Evolutionary conservation across 2,797 vertebrate genomes (phyloP), one percentile per base, ranked within the genome.

Genomic region (Eupleurogrammus muticus): DNA sequence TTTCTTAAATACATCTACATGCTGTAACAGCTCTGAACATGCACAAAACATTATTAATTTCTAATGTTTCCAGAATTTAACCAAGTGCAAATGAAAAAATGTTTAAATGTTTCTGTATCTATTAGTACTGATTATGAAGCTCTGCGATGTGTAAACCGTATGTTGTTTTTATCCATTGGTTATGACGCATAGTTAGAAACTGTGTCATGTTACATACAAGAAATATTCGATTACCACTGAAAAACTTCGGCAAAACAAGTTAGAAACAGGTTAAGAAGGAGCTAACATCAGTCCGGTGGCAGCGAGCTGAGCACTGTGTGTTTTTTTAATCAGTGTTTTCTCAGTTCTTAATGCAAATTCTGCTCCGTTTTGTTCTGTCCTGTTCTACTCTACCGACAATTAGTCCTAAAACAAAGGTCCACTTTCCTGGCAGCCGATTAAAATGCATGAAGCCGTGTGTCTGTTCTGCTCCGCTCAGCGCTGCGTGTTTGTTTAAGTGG

Each of bases 401-500:
- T 94, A 94, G 89, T 88, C 86, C 87, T 90, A 88, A 93, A 94
- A 93, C 92, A 92, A 93, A 93, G 82, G 90, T 89, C 89, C 80
- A 70, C 83, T 93, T 93, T 92, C 76, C 80, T 81, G 88, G 85
- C 87, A 79, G 86, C 71, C 81, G 80, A 94, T 95, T 95, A 94
- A 94, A 94, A 95, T 95, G 94, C 93, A 95, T 94, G 92, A 94
- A 89, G 86, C 85, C 67, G 75, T 90, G 81, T 90, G 79, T 85
- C 76, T 83, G 83, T 89, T 92, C 83, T 84, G 88, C 84, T 83
- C 85, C 66, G 84, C 84, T 88, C 87, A 85, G 89, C 88, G 87
- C 87, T 73, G 85, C 86, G 87, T 94, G 93, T 95, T 95, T 95
- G 93, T 95, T 90, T 94, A 95, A 94, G 92, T 93, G 89, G 90